Evolutionary conservation across 2,113 vertebrate species (phyloP).

Genomic region (Dromaius novaehollandiae): DNA sequence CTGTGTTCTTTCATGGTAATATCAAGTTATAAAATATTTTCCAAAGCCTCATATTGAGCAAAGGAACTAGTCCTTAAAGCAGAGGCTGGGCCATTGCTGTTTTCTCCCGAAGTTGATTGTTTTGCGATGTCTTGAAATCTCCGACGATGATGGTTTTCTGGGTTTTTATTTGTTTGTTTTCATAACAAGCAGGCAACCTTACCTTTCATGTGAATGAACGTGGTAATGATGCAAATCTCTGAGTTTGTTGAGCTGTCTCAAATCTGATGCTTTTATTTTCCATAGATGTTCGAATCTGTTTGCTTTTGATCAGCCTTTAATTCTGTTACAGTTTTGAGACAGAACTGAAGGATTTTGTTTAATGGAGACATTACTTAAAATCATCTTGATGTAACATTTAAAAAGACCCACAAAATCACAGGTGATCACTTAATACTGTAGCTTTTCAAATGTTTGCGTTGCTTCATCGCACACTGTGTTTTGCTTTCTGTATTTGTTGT

Average conservation of each 20-base stretch:
- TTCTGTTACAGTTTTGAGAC: conserved; percentile 39
- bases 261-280: conserved; percentile 30
- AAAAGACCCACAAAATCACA: conserved; percentile 55
- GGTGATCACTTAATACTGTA: conserved; percentile 59
- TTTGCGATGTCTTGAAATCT: background rate
- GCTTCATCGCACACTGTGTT: conserved; percentile 51
- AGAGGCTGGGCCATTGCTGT: background rate
- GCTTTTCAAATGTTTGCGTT: conserved; percentile 60
- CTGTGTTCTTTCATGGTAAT: background rate
- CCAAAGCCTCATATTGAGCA: background rate
- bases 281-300: background rate
- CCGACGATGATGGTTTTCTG: background rate
- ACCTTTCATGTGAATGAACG: background rate
- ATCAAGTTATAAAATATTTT: conserved; percentile 29
- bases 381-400: conserved; percentile 33
- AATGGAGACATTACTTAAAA: conserved; percentile 42
- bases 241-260: conserved; percentile 10
- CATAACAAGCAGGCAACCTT: background rate
- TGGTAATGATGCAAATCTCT: background rate
- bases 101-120: conserved; percentile 6
- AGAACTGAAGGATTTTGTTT: conserved; percentile 36
- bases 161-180: background rate
- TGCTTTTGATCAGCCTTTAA: conserved; percentile 27
- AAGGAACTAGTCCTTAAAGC: background rate
- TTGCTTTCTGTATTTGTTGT: conserved; percentile 63